These are phyloP conservation scores for Aphelocoma coerulescens DNA, from an alignment of 2,113 vertebrate species.

Conservation along the genomic window DNA sequence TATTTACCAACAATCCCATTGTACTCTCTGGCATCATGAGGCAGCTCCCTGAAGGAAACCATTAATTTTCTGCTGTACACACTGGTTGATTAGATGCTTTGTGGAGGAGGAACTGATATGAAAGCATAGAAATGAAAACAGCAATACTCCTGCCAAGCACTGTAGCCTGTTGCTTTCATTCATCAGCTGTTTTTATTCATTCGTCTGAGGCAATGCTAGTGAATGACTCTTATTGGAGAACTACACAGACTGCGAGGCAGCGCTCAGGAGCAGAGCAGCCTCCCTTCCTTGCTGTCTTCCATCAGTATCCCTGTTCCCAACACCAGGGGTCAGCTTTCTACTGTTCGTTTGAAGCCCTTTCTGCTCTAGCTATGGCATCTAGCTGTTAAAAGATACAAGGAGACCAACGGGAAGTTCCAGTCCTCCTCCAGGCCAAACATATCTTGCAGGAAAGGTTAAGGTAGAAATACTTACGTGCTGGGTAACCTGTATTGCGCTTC, in stretches of 20 bases:
- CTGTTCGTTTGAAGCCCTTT: not conserved
- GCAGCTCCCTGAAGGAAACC: conserved; percentile 2
- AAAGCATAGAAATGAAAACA: conserved; percentile 35
- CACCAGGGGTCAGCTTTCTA: conserved; percentile 36
- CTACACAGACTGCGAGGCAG: not conserved
- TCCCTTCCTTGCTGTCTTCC: not conserved
- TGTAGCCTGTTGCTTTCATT: conserved; percentile 26
- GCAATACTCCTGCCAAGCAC: conserved; percentile 26
- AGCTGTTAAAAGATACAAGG: not conserved
- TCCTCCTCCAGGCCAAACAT: not conserved
- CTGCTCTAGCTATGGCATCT: not conserved
- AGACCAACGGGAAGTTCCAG: not conserved
- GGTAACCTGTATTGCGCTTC: not conserved
- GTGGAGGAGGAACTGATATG: conserved; percentile 8
- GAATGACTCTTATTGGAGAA: not conserved
- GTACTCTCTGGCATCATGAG: conserved; percentile 13
- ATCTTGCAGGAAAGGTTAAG: not conserved
- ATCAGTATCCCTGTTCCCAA: not conserved
- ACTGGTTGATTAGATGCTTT: conserved; percentile 37
- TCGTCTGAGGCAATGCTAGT: not conserved
- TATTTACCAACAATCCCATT: conserved; percentile 36
- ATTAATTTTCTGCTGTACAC: conserved; percentile 42
- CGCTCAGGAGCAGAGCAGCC: not conserved
- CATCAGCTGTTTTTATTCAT: not conserved
- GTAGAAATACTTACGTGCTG: not conserved